Evolutionary conservation across 2,113 vertebrate genomes (phyloP).

Genomic region (Sprattus sprattus): DNA sequence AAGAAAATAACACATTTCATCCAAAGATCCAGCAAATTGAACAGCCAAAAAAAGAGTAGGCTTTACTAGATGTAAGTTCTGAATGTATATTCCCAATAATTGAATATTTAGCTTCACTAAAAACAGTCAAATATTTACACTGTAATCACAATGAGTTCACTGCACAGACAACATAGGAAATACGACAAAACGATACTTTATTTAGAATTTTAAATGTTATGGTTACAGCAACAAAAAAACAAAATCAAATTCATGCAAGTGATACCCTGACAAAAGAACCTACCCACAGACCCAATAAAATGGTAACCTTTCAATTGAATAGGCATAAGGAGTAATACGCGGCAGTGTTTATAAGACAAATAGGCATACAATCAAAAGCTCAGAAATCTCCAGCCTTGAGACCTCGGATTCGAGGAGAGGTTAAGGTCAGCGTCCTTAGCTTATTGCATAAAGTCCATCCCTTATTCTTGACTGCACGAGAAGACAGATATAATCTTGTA

Average conservation of each 20-base stretch:
- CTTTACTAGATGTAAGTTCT: no score
- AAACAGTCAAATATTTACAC: no score
- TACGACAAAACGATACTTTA: slow-evolving; percentile 46
- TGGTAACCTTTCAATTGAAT: slow-evolving; percentile 30
- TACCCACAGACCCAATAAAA: slow-evolving; percentile 29
- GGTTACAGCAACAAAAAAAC: slow-evolving; percentile 32
- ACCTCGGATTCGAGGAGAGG: not conserved
- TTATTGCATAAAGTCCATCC: not conserved
- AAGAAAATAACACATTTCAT: no score
- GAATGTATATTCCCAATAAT: no score
- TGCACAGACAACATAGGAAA: slow-evolving; percentile 29
- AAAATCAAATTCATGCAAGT: slow-evolving; percentile 43
- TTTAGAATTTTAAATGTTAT: slow-evolving; percentile 42
- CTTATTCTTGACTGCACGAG: not conserved
- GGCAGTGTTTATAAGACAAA: not conserved
- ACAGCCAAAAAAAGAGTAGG: no score
- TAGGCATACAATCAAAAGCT: not conserved
- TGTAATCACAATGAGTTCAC: not conserved
- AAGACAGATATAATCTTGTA: not conserved
- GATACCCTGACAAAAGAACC: slow-evolving; percentile 12
- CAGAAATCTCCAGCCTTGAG: not conserved
- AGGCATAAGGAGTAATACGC: not conserved
- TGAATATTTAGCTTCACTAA: no score
- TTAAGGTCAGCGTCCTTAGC: not conserved
- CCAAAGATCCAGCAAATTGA: no score